Evolutionary conservation across 1,140 invertebrate genomes (phyloP).

Genomic region (Heliconius eleuchia): DNA sequence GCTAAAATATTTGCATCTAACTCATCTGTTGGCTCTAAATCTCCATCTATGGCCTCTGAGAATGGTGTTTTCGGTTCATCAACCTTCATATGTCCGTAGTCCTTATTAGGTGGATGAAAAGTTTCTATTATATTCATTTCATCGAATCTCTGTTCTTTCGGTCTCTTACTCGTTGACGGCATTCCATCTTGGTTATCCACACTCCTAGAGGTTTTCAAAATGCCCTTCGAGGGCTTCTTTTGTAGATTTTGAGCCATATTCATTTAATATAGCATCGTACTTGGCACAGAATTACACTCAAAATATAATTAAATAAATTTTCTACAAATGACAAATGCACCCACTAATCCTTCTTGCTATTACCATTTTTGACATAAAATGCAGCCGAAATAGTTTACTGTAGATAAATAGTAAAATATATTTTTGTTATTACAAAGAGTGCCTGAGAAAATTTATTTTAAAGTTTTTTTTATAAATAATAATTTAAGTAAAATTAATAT

Average conservation of each 20-base stretch:
- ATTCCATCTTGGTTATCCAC: constrained; percentile 79
- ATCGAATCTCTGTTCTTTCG: constrained; percentile 96
- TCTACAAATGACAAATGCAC: constrained; percentile 34
- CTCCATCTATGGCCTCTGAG: constrained; percentile 86
- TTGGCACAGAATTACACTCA: constrained; percentile 26
- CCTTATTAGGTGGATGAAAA: constrained; percentile 98
- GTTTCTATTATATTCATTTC: constrained; percentile 99
- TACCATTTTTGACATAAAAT: constrained; percentile 3
- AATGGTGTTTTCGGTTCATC: constrained; percentile 99
- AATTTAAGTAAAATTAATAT: not conserved
- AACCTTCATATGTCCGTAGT: constrained; percentile 99
- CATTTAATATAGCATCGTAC: constrained; percentile 51
- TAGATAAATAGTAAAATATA: not conserved
- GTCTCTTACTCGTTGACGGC: constrained; percentile 82
- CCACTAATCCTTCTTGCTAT: constrained; percentile 6
- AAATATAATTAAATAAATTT: constrained; percentile 31
- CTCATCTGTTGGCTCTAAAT: constrained; percentile 86
- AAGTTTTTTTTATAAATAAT: not conserved
- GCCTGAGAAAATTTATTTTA: not conserved
- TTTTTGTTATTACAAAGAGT: not conserved
- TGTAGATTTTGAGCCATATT: constrained; percentile 79
- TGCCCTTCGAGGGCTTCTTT: constrained; percentile 93
- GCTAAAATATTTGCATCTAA: constrained; percentile 90
- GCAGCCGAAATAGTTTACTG: not conserved
- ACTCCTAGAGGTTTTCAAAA: constrained; percentile 95